Evolutionary conservation across 2,113 vertebrate species (phyloP), one percentile per base, ranked within the genome.

Genomic region (Odocoileus hemionus): DNA sequence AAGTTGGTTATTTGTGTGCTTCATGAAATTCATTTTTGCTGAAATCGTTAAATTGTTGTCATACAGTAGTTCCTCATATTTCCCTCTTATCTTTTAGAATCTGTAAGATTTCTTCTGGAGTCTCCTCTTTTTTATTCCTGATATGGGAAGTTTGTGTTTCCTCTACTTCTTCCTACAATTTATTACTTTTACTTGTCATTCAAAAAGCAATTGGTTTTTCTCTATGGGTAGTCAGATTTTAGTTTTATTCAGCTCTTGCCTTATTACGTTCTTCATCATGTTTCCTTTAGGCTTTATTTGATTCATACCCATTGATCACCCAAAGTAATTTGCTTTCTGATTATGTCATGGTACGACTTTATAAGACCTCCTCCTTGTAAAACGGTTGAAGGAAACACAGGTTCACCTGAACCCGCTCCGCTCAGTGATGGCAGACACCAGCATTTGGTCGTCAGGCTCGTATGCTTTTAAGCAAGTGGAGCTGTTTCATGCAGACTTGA

Each of bases 401-500:
- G 11, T 33, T 78, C 83, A n/a, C 11, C 55, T 78, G 52, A 11
- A 14, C 11, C 16, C 0, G 14, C 19, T 43, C 1, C 2, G 33
- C 15, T 3, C 7, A 2, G 55, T 33, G 25, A 47, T 1, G 0
- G 16, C 36, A 45, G 33, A 54, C 10, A 1, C 3, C 13, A 7
- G 5, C 36, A 5, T 50, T 12, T 4, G 9, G 7, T 6, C 6
- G 5, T 28, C 78, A n/a, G 0, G 19, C 30, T 21, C 50, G 2
- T 11, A 9, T 5, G 17, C 4, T 58, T 79, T 28, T 16, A 3
- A n/a, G 23, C 5, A 30, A 16, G 17, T 11, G 43, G n/a, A 39
- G 6, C 8, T 7, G 5, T 45, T 30, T 10, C 28, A 0, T 6
- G 23, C 13, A 47, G 7, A 50, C 3, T 16, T 30, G 55, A 17